Evolutionary conservation across 92 coral and sea anemone species (phyloP), one percentile per base, ranked within the genome.

Genomic region (Phenganax stokvisi): DNA sequence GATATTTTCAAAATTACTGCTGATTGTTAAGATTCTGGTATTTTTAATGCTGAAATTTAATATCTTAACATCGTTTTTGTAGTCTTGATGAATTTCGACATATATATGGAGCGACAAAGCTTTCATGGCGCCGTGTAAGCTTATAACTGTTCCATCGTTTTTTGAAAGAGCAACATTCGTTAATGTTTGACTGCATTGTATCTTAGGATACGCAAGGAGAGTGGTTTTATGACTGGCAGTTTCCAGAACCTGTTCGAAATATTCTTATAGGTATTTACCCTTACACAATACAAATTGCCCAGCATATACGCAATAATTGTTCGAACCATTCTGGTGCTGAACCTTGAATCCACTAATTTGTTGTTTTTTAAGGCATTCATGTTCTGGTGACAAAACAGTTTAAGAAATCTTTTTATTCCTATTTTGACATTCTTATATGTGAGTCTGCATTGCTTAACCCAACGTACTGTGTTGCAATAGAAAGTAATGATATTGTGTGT

Each of bases 71-170:
- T 54, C 53, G 75, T 85, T 83, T 28, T 44, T 68, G 6, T 85
- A 93, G 97, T 56, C 76, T 91, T 83, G 92, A 93, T 0, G 92
- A 93, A 55, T 89, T 93, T 83, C 89, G 89, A 31, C 81, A 88
- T 37, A 85, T 93, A 52, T 93, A 87, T 85, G 93, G 90, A 54
- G 89, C 85, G 72, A 91, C 85, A 75, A 89, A 90, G 57, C 84
- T 93, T 70, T 86, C 85, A 30, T 93, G 97, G 97, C 89, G 83
- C 51, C 88, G 84, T 87, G 97, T 93, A 89, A 47, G 85, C n/a
- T 37, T 37, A 37, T 37, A 37, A 2, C 5, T 37, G 47, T 37
- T 37, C 5, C 20, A 51, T 27, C 9, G 0, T 54, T 16, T 30
- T 37, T 17, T 15, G 11, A 7, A 20, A 6, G 70, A 64, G 10